A percentile compares a stretch with the other conserved stretches of the same genome.
These are phyloP conservation scores for Syngnathus floridae DNA, from an alignment of 2,113 vertebrate species.

Conservation along the genomic window DNA sequence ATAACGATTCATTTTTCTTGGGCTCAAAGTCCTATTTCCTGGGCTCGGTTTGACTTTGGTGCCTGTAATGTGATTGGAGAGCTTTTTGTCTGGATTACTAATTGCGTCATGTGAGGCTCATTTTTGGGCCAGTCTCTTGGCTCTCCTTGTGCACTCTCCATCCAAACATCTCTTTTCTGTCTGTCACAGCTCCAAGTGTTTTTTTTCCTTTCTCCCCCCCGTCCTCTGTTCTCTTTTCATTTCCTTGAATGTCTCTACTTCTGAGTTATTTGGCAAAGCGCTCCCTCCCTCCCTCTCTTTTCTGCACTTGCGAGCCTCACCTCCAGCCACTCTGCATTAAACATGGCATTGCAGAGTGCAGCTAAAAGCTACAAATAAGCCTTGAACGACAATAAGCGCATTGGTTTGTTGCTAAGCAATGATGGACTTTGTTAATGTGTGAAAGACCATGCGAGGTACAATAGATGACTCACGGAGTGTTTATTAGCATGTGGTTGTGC, in stretches of 20 bases:
- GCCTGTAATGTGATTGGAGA: conserved; percentile 29
- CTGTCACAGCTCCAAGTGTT: conserved; percentile 14
- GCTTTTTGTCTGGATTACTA: conserved; percentile 11
- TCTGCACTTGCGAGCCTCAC: conserved; percentile 28
- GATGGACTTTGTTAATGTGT: conserved; percentile 21
- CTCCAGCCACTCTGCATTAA: conserved; percentile 65
- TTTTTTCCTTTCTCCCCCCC: not conserved
- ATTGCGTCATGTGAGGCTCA: conserved; percentile 24
- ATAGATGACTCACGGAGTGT: conserved; percentile 20
- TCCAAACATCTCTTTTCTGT: conserved; percentile 12
- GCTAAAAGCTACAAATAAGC: conserved; percentile 83
- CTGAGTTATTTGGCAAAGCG: conserved; percentile 29
- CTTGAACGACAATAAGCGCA: conserved; percentile 79
- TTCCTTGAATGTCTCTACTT: conserved; percentile 28
- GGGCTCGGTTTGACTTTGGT: conserved; percentile 34
- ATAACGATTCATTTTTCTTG: conserved; percentile 43
- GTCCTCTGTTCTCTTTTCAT: conserved; percentile 28
- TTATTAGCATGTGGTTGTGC: conserved; percentile 3
- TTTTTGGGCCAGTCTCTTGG: conserved; percentile 8
- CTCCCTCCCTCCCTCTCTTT: conserved; percentile 40
- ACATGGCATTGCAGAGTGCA: conserved; percentile 79
- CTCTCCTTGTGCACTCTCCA: conserved; percentile 24
- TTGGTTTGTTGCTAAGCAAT: conserved; percentile 76
- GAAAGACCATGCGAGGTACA: conserved; percentile 20
- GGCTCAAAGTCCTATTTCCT: conserved; percentile 36